A percentile compares a stretch with the other conserved stretches of the same genome.
These are phyloP conservation scores for Percopsis transmontana DNA, from an alignment of 2,113 vertebrate genomes.

Conservation along the genomic window DNA sequence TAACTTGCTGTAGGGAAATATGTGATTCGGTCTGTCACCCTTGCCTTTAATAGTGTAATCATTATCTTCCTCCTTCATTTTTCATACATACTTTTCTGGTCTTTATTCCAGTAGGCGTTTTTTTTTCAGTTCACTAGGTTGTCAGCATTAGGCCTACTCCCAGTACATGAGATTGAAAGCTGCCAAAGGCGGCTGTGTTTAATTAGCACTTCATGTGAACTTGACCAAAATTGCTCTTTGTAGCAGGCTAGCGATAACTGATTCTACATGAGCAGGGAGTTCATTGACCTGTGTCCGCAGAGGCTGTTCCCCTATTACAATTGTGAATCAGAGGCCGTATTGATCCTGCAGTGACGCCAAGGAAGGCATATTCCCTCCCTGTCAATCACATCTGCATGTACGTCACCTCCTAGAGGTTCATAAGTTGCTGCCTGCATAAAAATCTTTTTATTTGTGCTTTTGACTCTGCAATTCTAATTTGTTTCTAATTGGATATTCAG, in stretches of 20 bases:
- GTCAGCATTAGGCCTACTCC: background rate
- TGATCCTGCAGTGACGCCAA: conserved; percentile 25
- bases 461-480: too few relatives aligned
- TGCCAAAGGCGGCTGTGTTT: conserved; percentile 30
- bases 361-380: background rate
- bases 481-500: too few relatives aligned
- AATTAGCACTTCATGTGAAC: conserved; percentile 42
- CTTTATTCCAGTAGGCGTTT: background rate
- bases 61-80: background rate
- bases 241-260: conserved; percentile 43
- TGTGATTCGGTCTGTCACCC: background rate
- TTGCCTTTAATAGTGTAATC: background rate
- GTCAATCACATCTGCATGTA: background rate
- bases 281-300: background rate
- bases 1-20: background rate
- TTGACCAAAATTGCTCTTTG: conserved; percentile 16
- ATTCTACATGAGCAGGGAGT: conserved; percentile 38
- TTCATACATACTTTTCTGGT: too few relatives aligned
- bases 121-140: background rate
- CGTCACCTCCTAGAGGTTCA: background rate
- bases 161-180: conserved; percentile 23
- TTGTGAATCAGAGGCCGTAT: conserved; percentile 26
- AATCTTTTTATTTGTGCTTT: too few relatives aligned
- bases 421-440: too few relatives aligned
- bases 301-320: conserved; percentile 23